Percentiles rank a stretch among this genome's conserved stretches.
phyloP scores from a whole-genome alignment of 2,888 invertebrate species.

The Operophtera brumata region DNA sequence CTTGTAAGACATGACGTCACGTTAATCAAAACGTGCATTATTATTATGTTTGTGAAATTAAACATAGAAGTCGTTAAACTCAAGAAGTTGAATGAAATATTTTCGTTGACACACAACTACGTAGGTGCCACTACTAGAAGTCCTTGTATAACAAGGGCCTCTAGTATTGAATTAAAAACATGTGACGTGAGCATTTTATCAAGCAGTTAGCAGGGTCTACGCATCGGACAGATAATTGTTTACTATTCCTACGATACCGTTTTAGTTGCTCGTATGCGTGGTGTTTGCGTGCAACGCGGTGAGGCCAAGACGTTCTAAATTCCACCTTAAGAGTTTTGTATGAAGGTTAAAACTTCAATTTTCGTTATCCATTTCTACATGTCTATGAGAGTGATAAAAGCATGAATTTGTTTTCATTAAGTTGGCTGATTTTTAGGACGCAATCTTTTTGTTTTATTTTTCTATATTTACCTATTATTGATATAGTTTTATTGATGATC shows the following conservation, averaged over 20 bases:
- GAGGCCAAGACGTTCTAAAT: slow-evolving; percentile 33
- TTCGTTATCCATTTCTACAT: slow-evolving; percentile 36
- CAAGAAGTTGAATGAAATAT: neutral
- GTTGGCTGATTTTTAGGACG: slow-evolving; percentile 64
- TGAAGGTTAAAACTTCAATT: slow-evolving; percentile 49
- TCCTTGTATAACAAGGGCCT: slow-evolving; percentile 44
- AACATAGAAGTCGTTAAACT: neutral
- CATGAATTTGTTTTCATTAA: slow-evolving; percentile 64
- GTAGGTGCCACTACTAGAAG: slow-evolving; percentile 35
- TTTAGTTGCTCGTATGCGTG: slow-evolving; percentile 62
- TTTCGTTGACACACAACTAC: slow-evolving; percentile 4
- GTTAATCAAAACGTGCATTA: slow-evolving; percentile 5
- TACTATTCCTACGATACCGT: slow-evolving; percentile 72
- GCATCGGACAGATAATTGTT: slow-evolving; percentile 68
- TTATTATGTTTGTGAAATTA: neutral
- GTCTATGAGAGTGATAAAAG: slow-evolving; percentile 60
- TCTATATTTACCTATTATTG: neutral
- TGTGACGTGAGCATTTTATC: slow-evolving; percentile 61
- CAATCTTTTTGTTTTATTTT: neutral
- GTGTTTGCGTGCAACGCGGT: slow-evolving; percentile 51
- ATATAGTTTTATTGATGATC: neutral
- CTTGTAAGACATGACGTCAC: slow-evolving; percentile 44
- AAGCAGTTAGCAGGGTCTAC: slow-evolving; percentile 52
- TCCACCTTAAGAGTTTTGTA: slow-evolving; percentile 43
- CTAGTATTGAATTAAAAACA: slow-evolving; percentile 50